Evolutionary conservation across 2,113 vertebrate species (phyloP).

Genomic region (Centropristis striata): DNA sequence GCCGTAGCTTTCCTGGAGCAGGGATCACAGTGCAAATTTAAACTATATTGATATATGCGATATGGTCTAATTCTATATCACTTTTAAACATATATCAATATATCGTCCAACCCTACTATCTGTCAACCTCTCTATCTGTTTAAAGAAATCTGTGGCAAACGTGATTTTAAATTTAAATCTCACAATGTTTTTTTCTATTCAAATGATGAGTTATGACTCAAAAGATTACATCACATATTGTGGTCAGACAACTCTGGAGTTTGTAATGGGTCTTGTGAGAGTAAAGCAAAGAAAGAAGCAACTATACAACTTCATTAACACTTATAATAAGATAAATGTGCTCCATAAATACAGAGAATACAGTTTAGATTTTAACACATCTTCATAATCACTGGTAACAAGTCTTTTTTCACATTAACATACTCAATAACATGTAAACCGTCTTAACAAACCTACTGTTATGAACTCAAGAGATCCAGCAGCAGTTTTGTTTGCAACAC

Average conservation of each 20-base stretch:
- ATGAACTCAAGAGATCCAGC: not conserved
- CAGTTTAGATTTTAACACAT: not conserved
- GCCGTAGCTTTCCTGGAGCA: too few relatives aligned
- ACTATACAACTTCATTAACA: not conserved
- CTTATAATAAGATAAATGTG: too few relatives aligned
- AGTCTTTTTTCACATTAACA: not conserved
- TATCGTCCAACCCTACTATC: too few relatives aligned
- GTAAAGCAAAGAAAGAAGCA: not conserved
- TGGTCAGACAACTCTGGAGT: not conserved
- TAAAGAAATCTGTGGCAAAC: too few relatives aligned
- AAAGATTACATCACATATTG: constrained; percentile 19
- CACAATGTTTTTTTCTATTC: not conserved
- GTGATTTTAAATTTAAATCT: not conserved
- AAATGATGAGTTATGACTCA: constrained; percentile 18
- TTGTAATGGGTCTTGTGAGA: not conserved
- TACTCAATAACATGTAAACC: not conserved
- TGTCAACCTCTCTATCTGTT: too few relatives aligned
- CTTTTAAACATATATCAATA: too few relatives aligned
- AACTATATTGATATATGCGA: too few relatives aligned
- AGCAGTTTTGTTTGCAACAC: not conserved
- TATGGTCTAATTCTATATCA: too few relatives aligned
- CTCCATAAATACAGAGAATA: not conserved
- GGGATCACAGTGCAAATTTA: too few relatives aligned
- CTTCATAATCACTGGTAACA: not conserved
- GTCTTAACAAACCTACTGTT: not conserved